A percentile compares a stretch with the other conserved stretches of the same genome.
Conservation (phyloP, 1,140 invertebrate genomes). For the Drosophila mojavensis region DNA sequence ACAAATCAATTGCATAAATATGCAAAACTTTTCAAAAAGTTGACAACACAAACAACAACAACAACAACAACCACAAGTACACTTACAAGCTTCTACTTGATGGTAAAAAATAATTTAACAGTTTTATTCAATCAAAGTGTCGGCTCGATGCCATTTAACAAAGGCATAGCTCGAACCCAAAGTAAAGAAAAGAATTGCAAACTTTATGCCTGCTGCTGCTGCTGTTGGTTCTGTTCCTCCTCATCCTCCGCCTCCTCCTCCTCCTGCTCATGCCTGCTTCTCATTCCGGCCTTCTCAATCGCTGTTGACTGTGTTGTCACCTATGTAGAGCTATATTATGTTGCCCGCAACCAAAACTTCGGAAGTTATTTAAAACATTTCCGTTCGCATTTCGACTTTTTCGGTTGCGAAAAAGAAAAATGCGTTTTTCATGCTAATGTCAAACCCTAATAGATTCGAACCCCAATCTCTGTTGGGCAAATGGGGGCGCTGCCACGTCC, state of each 20-base stretch:
- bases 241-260: neutral
- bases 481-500: neutral
- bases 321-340: slow-evolving; percentile 35
- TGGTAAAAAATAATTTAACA: slow-evolving; percentile 66
- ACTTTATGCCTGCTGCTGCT: slow-evolving; percentile 7
- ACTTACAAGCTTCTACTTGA: slow-evolving; percentile 43
- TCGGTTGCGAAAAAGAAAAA: slow-evolving; percentile 63
- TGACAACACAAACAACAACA: neutral
- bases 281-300: neutral
- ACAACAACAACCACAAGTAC: neutral
- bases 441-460: slow-evolving; percentile 67
- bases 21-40: slow-evolving; percentile 49
- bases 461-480: neutral
- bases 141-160: slow-evolving; percentile 43
- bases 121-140: slow-evolving; percentile 72
- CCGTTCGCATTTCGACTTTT: slow-evolving; percentile 41
- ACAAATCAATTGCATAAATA: slow-evolving; percentile 75
- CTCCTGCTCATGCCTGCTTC: neutral
- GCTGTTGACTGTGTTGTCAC: slow-evolving; percentile 59
- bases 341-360: slow-evolving; percentile 24
- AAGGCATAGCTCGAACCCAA: slow-evolving; percentile 5
- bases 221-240: neutral
- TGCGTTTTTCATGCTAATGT: slow-evolving; percentile 78
- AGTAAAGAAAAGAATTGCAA: slow-evolving; percentile 18
- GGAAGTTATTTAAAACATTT: slow-evolving; percentile 74